Percentiles rank a stretch among this genome's conserved stretches.
These are phyloP conservation scores for Neodiprion lecontei DNA, from an alignment of 1,140 invertebrate species.

Conservation along the genomic window DNA sequence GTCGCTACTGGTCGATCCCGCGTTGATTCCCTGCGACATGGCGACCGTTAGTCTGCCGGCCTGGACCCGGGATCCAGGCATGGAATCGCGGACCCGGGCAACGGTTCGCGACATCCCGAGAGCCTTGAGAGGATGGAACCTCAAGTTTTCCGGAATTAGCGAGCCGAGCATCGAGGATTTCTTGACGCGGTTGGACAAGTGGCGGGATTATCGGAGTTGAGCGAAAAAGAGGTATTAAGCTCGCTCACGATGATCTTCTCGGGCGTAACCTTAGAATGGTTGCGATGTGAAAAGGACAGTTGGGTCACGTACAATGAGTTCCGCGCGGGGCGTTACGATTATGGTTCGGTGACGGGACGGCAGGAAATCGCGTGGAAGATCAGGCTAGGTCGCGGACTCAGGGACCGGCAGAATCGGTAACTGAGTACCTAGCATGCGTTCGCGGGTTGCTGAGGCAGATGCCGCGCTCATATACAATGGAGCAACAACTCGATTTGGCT, in stretches of 20 bases:
- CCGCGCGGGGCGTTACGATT: background rate
- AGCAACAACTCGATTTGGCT: background rate
- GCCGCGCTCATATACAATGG: background rate
- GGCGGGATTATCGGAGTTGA: no score
- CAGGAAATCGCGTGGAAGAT: background rate
- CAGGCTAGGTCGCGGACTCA: slow-evolving; percentile 4
- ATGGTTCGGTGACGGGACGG: background rate
- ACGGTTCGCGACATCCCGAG: no score
- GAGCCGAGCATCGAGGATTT: no score
- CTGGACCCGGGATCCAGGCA: no score
- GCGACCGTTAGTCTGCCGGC: no score
- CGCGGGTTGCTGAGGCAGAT: slow-evolving; percentile 5
- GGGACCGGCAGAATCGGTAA: background rate
- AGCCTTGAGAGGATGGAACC: no score
- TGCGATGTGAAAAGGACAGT: background rate
- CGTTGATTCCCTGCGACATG: no score
- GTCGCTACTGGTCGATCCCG: no score
- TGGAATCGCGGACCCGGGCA: no score
- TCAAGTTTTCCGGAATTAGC: no score
- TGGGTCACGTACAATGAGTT: background rate
- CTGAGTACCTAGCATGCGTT: slow-evolving; percentile 13
- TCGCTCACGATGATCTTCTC: background rate
- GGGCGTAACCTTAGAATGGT: background rate
- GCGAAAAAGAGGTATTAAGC: background rate
- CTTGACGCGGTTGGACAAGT: no score